Conservation (phyloP, 2,113 vertebrate species). For the Vulpes vulpes region DNA sequence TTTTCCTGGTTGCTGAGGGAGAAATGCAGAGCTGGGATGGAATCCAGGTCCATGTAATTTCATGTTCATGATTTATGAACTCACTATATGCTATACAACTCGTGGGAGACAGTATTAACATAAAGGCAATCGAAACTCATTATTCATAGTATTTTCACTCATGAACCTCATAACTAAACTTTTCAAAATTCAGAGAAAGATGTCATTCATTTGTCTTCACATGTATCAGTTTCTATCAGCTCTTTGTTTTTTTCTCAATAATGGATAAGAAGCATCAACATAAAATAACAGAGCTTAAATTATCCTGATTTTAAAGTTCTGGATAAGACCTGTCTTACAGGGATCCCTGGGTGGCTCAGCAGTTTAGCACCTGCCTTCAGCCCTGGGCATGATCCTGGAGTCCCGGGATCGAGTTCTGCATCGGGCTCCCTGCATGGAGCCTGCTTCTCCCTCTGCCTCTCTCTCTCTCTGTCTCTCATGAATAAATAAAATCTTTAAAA, state of each 20-base stretch:
- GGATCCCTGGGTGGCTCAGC: no score
- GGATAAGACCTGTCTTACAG: neutral
- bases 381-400: no score
- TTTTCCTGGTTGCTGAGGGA: neutral
- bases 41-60: neutral
- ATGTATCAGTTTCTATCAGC: neutral
- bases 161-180: neutral
- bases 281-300: neutral
- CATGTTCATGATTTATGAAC: neutral
- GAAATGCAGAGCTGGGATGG: neutral
- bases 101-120: neutral
- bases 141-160: neutral
- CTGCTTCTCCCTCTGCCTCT: no score
- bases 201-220: neutral
- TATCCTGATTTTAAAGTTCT: neutral
- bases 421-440: no score
- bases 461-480: no score
- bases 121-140: neutral
- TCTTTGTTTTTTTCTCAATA: conserved; percentile 34
- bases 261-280: neutral
- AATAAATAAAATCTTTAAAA: no score
- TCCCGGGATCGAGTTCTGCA: no score
- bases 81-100: neutral
- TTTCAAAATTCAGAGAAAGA: neutral
- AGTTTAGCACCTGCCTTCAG: no score